These are phyloP conservation scores for Stylophora pistillata DNA, from an alignment of 64 coral and sea anemone species.

Conservation along the genomic window DNA sequence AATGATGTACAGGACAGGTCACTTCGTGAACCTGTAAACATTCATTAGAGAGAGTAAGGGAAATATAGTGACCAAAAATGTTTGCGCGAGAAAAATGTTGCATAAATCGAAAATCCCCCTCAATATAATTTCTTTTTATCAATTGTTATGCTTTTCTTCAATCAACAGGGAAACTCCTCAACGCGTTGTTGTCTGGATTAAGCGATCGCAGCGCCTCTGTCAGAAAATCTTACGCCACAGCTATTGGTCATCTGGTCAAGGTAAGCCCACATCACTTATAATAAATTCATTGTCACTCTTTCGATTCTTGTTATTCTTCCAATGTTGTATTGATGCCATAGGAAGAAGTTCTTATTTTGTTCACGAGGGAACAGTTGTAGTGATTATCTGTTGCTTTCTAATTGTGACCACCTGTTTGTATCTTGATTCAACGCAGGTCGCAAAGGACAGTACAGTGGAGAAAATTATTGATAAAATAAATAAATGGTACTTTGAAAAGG, in stretches of 20 bases:
- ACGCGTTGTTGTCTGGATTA: constrained; percentile 78
- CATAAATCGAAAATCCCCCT: too few species aligned
- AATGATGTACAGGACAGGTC: too few species aligned
- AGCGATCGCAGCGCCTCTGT: constrained; percentile 88
- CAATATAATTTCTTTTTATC: too few species aligned
- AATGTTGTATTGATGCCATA: background rate
- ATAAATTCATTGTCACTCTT: background rate
- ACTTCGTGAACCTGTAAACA: too few species aligned
- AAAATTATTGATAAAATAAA: constrained; percentile 89
- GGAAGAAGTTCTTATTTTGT: background rate
- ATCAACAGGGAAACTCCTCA: constrained; percentile 79
- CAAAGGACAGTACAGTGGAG: constrained; percentile 85
- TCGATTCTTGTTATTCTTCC: background rate
- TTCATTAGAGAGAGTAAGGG: too few species aligned
- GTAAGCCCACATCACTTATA: background rate
- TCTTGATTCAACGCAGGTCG: constrained; percentile 41
- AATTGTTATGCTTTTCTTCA: background rate
- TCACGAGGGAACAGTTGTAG: too few species aligned
- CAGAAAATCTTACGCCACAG: constrained; percentile 80
- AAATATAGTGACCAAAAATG: too few species aligned
- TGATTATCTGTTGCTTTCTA: background rate
- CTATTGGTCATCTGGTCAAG: constrained; percentile 83
- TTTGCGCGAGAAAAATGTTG: too few species aligned
- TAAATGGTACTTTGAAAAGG: constrained; percentile 97
- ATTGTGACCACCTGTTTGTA: background rate